Conservation (phyloP, 2,797 vertebrate genomes). For the Bradypodion pumilum region DNA sequence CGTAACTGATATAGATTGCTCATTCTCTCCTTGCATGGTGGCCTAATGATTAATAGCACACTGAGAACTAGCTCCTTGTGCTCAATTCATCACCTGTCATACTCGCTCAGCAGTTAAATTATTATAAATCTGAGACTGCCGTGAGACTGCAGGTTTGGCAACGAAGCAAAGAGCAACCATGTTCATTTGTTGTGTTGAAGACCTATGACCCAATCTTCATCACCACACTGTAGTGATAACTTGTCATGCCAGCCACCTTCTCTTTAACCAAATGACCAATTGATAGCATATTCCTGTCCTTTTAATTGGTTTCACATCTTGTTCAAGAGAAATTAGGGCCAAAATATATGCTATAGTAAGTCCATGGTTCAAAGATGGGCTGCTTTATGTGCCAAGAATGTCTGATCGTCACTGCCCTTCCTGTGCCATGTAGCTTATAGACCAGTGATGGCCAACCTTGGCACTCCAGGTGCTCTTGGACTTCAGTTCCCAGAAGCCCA, state of each 20-base stretch:
- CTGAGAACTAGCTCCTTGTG: conserved; percentile 63
- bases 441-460: too few relatives aligned
- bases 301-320: background rate
- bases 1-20: conserved; percentile 74
- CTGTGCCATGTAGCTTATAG: too few relatives aligned
- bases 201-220: background rate
- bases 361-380: too few relatives aligned
- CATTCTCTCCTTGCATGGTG: conserved; percentile 62
- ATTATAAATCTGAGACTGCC: conserved; percentile 71
- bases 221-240: too few relatives aligned
- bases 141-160: conserved; percentile 65
- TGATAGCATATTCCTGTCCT: background rate
- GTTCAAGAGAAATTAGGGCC: too few relatives aligned
- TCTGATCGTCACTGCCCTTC: too few relatives aligned
- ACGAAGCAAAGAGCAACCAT: conserved; percentile 51
- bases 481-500: too few relatives aligned
- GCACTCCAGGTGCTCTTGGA: too few relatives aligned
- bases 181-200: conserved; percentile 25
- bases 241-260: too few relatives aligned
- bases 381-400: too few relatives aligned
- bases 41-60: conserved; percentile 74
- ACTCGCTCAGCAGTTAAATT: conserved; percentile 75
- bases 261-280: background rate
- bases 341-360: too few relatives aligned
- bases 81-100: conserved; percentile 78